A percentile compares a stretch with the other conserved stretches of the same genome.
Conservation (phyloP, 2,888 invertebrate species). For the Oeneis ivallda region DNA sequence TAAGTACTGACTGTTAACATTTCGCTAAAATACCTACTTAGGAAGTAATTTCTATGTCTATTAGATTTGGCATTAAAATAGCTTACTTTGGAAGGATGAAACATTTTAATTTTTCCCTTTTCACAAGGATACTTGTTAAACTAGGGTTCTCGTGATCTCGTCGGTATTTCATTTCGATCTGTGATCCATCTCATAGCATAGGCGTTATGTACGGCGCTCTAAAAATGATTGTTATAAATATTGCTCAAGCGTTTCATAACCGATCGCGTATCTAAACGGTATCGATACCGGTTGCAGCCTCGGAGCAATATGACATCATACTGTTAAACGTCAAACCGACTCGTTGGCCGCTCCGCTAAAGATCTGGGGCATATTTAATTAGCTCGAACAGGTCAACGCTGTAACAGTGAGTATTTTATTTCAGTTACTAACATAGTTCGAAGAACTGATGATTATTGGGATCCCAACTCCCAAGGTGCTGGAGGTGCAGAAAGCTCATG, state of each 20-base stretch:
- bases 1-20: too few species aligned
- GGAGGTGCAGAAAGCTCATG: too few species aligned
- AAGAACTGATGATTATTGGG: background rate
- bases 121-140: too few species aligned
- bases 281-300: constrained; percentile 16
- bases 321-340: constrained; percentile 46
- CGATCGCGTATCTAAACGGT: constrained; percentile 12
- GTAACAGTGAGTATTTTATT: background rate
- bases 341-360: constrained; percentile 47
- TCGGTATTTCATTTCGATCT: too few species aligned
- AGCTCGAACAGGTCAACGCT: constrained; percentile 24
- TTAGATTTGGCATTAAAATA: too few species aligned
- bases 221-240: constrained; percentile 1
- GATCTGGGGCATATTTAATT: constrained; percentile 48
- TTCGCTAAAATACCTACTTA: too few species aligned
- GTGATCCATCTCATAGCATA: too few species aligned
- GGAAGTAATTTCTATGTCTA: too few species aligned
- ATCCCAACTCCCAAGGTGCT: too few species aligned
- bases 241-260: constrained; percentile 10
- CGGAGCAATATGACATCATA: constrained; percentile 50
- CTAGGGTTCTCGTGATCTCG: too few species aligned
- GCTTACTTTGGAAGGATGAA: too few species aligned
- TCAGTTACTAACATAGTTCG: background rate
- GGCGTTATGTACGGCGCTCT: background rate
- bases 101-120: too few species aligned